Conservation (phyloP, 1,140 invertebrate species). For the Idris sp. region DNA sequence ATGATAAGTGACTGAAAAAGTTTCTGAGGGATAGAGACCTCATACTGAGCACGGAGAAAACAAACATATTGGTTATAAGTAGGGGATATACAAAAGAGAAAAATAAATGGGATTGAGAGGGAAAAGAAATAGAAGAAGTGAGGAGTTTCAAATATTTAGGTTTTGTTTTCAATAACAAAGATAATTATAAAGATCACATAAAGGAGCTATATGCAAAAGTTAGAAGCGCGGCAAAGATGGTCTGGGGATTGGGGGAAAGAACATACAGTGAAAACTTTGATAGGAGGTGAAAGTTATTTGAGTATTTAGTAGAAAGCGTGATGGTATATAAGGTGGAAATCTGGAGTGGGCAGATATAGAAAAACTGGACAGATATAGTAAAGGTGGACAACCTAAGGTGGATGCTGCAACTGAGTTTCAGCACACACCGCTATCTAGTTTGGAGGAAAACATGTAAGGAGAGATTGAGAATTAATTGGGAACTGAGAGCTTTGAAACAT, state of each 20-base stretch:
- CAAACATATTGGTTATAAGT: constrained; percentile 15
- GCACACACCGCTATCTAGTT: constrained; percentile 13
- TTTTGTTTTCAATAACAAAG: too few relatives aligned
- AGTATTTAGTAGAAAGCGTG: constrained; percentile 30
- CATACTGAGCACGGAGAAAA: constrained; percentile 16
- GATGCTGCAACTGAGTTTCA: constrained; percentile 13
- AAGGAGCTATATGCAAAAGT: too few relatives aligned
- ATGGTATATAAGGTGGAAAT: constrained; percentile 33
- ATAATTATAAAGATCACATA: too few relatives aligned
- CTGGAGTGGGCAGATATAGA: constrained; percentile 23
- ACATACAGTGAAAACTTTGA: constrained; percentile 24
- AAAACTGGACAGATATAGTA: constrained; percentile 26
- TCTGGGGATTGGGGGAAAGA: constrained; percentile 43
- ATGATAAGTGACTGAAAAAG: constrained; percentile 3
- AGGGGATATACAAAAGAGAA: constrained; percentile 3
- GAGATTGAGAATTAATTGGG: constrained; percentile 12
- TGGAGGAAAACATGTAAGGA: neutral
- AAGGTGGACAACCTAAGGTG: constrained; percentile 26
- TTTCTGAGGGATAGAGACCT: too few relatives aligned
- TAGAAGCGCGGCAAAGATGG: too few relatives aligned
- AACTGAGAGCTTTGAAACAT: constrained; percentile 12
- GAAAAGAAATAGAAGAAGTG: constrained; percentile 17
- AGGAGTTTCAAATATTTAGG: constrained; percentile 10
- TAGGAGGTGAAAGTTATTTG: constrained; percentile 27
- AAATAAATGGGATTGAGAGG: constrained; percentile 10